Evolutionary conservation across 2,888 invertebrate species (phyloP).

Genomic region (Muschampia plurimacula): DNA sequence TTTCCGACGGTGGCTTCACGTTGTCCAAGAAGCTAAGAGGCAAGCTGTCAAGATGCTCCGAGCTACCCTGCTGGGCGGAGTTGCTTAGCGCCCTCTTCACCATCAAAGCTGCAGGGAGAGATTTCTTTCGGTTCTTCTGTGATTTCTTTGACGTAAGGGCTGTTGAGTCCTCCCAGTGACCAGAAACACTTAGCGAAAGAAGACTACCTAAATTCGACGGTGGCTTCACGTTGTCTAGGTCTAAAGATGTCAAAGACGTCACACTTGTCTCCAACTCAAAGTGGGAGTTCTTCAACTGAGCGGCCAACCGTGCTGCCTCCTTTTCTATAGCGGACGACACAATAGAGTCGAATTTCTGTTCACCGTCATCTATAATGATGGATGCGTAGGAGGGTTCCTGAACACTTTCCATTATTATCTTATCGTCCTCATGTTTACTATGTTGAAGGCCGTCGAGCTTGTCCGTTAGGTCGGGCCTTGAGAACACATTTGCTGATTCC

Average conservation of each 20-base stretch:
- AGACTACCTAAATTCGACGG: conserved; percentile 92
- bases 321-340: conserved; percentile 90
- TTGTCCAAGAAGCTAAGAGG: conserved; percentile 90
- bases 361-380: conserved; percentile 75
- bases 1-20: conserved; percentile 93
- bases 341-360: conserved; percentile 85
- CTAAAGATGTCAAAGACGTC: conserved; percentile 86
- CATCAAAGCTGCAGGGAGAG: conserved; percentile 89
- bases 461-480: conserved; percentile 72
- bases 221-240: conserved; percentile 91
- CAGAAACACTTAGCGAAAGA: conserved; percentile 81
- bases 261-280: conserved; percentile 85
- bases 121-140: conserved; percentile 87
- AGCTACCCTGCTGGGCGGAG: conserved; percentile 80
- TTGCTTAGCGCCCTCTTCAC: conserved; percentile 90
- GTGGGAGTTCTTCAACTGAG: conserved; percentile 66
- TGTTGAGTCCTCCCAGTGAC: conserved; percentile 79
- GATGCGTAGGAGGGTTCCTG: conserved; percentile 72
- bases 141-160: conserved; percentile 63
- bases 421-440: conserved; percentile 45
- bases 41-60: conserved; percentile 88
- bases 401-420: conserved; percentile 50
- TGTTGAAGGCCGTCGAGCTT: conserved; percentile 55
- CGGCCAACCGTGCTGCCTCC: conserved; percentile 89
- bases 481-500: conserved; percentile 57